These are phyloP conservation scores for Nineta flava DNA, from an alignment of 2,888 invertebrate genomes.

Conservation along the genomic window DNA sequence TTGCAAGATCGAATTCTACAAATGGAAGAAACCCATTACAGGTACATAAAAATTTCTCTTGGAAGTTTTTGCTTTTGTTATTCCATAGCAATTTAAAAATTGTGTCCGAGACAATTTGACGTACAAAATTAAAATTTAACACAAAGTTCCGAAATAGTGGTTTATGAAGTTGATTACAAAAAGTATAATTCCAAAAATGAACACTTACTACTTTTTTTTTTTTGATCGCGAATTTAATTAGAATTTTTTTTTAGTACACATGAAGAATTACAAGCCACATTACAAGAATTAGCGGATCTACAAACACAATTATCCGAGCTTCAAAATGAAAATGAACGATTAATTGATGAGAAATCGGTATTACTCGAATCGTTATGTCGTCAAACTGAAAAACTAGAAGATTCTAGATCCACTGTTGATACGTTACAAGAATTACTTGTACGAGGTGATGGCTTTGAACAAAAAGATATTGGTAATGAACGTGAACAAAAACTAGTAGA, in stretches of 20 bases:
- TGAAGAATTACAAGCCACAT: slow-evolving; percentile 83
- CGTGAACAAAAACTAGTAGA: slow-evolving; percentile 69
- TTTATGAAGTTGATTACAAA: too few species aligned
- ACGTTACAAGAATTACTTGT: slow-evolving; percentile 66
- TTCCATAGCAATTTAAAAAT: not conserved
- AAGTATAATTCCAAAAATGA: too few species aligned
- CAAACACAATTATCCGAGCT: slow-evolving; percentile 76
- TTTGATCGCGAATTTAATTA: too few species aligned
- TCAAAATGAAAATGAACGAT: slow-evolving; percentile 72
- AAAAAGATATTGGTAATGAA: slow-evolving; percentile 47
- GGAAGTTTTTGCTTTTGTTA: too few species aligned
- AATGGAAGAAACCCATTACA: slow-evolving; percentile 81
- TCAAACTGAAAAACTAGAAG: slow-evolving; percentile 83
- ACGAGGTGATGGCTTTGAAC: slow-evolving; percentile 46
- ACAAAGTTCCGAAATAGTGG: too few species aligned
- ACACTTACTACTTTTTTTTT: too few species aligned
- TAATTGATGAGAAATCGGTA: slow-evolving; percentile 78
- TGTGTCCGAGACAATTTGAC: too few species aligned
- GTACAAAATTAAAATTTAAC: too few species aligned
- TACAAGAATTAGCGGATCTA: slow-evolving; percentile 81
- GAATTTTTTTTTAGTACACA: slow-evolving; percentile 62
- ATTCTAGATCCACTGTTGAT: slow-evolving; percentile 69
- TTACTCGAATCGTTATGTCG: slow-evolving; percentile 79
- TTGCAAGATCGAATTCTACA: slow-evolving; percentile 85
- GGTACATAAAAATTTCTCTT: slow-evolving; percentile 26